Evolutionary conservation across 2,797 vertebrate species (phyloP).

Genomic region (Protosalanx chinensis): DNA sequence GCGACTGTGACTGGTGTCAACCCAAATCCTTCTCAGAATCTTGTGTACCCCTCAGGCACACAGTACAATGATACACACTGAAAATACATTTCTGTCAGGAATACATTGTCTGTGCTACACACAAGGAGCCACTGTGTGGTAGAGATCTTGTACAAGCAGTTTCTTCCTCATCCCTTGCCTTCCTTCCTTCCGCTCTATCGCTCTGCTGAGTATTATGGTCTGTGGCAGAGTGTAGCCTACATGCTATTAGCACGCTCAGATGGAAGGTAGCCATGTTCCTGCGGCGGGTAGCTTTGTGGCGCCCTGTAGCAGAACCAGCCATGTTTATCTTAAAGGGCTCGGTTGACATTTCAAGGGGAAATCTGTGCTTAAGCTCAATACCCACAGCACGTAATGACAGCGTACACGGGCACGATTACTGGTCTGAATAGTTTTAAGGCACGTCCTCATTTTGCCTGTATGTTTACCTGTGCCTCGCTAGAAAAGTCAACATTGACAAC

Average conservation of each 20-base stretch:
- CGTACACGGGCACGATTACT: background rate
- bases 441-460: background rate
- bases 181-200: slow-evolving; percentile 34
- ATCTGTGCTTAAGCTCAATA: slow-evolving; percentile 10
- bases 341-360: slow-evolving; percentile 27
- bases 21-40: slow-evolving; percentile 68
- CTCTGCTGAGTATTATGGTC: slow-evolving; percentile 49
- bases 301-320: slow-evolving; percentile 31
- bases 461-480: background rate
- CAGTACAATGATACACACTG: slow-evolving; percentile 39
- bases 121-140: slow-evolving; percentile 46
- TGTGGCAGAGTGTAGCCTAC: slow-evolving; percentile 41
- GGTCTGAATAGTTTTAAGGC: background rate
- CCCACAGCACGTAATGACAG: background rate
- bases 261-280: slow-evolving; percentile 46
- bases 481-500: background rate
- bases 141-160: slow-evolving; percentile 49
- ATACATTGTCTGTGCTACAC: slow-evolving; percentile 51
- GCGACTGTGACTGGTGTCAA: slow-evolving; percentile 70
- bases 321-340: slow-evolving; percentile 38
- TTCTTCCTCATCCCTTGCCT: slow-evolving; percentile 14
- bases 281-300: slow-evolving; percentile 36
- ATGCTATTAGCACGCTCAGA: slow-evolving; percentile 48
- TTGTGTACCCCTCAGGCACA: slow-evolving; percentile 66
- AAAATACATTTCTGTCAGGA: slow-evolving; percentile 55